Conservation (phyloP, 2,113 vertebrate species). For the Hucho hucho region DNA sequence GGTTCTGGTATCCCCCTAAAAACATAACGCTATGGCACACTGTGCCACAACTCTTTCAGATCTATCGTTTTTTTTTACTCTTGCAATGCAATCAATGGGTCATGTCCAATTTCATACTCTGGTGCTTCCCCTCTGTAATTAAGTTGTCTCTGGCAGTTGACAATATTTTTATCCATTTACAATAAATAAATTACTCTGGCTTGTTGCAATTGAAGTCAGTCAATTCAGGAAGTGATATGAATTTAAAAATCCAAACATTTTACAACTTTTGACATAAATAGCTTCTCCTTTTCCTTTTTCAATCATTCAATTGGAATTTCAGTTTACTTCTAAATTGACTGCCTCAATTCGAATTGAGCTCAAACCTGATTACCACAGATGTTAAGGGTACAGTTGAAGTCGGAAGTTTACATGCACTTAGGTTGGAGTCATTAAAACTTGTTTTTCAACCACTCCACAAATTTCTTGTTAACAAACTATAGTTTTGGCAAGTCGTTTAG, state of each 20-base stretch:
- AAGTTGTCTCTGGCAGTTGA: conserved; percentile 36
- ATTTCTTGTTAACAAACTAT: too few species aligned
- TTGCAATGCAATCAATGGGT: conserved; percentile 73
- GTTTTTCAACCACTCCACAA: too few species aligned
- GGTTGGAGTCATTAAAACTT: too few species aligned
- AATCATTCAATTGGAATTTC: conserved; percentile 52
- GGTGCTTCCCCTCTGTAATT: conserved; percentile 62
- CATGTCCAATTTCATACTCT: conserved; percentile 79
- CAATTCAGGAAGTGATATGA: too few species aligned
- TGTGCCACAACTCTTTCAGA: conserved; percentile 29
- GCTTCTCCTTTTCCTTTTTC: conserved; percentile 35
- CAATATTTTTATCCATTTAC: conserved; percentile 49
- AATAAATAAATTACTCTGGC: conserved; percentile 53
- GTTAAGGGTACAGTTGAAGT: too few species aligned
- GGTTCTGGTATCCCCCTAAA: background rate
- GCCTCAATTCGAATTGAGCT: too few species aligned
- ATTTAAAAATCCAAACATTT: too few species aligned
- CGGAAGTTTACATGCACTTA: too few species aligned
- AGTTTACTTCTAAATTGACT: background rate
- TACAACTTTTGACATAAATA: too few species aligned
- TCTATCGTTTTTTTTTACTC: conserved; percentile 54
- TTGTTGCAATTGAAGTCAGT: conserved; percentile 20
- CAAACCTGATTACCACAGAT: too few species aligned
- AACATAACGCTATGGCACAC: conserved; percentile 15
- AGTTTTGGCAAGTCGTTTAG: too few species aligned